phyloP scores from a whole-genome alignment of 2,113 vertebrate species.

The Psittacula cyanocephala region DNA sequence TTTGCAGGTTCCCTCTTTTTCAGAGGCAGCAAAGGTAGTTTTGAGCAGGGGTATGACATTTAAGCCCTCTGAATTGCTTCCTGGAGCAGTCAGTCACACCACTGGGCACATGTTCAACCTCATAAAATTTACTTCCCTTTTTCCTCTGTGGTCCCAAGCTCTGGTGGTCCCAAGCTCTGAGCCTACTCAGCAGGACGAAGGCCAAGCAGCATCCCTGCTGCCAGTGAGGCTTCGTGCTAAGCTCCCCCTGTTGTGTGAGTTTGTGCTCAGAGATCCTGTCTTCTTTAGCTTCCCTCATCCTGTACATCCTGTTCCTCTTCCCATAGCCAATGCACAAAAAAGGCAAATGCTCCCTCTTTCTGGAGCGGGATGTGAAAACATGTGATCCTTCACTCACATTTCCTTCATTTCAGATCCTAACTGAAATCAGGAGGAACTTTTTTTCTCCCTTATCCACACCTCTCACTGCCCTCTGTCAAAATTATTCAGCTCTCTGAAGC shows the following conservation, averaged over 20 bases:
- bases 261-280: not conserved
- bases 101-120: not conserved
- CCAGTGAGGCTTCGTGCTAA: not conserved
- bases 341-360: not conserved
- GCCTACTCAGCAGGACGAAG: not conserved
- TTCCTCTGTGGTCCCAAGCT: not conserved
- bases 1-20: not conserved
- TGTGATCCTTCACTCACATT: not conserved
- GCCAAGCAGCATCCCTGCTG: not conserved
- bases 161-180: not conserved
- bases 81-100: fast-evolving
- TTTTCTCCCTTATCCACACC: not conserved
- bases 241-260: not conserved
- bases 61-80: not conserved
- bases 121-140: not conserved
- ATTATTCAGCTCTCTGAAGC: slow-evolving; percentile 29
- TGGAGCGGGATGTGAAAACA: not conserved
- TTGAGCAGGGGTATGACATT: not conserved
- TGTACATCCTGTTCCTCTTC: not conserved
- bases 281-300: not conserved
- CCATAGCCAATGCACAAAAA: not conserved
- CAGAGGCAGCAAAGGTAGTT: not conserved
- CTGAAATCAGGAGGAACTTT: not conserved
- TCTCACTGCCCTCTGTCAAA: slow-evolving; percentile 1
- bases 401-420: not conserved